Base-by-base conservation (phyloP, 2,113 vertebrate genomes). In the Gopherus flavomarginatus region DNA sequence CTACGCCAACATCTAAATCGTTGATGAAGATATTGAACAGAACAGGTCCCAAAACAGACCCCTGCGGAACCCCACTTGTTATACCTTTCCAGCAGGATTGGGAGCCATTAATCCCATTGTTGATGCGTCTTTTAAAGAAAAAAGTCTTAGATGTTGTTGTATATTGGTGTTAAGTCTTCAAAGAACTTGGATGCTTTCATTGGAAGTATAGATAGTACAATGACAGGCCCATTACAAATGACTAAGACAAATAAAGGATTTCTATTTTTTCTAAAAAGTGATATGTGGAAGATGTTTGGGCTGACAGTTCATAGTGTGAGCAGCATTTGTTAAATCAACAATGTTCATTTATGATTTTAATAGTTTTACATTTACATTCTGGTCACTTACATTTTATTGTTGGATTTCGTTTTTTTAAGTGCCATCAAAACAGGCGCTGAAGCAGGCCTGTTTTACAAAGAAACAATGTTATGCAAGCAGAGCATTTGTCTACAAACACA, bases 61-160 rank as follows among this genome's bases (percentile, higher is more conserved):
- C n/a, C n/a, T n/a, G n/a, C n/a, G n/a, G n/a, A n/a, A n/a, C n/a
- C n/a, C n/a, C n/a, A n/a, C n/a, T n/a, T n/a, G n/a, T n/a, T n/a
- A n/a, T n/a, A n/a, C n/a, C n/a, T n/a, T n/a, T n/a, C n/a, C n/a
- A n/a, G n/a, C n/a, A n/a, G n/a, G n/a, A n/a, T n/a, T n/a, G n/a
- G n/a, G n/a, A n/a, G n/a, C n/a, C n/a, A n/a, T n/a, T n/a, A n/a
- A n/a, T n/a, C n/a, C n/a, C n/a, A n/a, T n/a, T n/a, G 16, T 62
- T 52, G 89, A 52, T 50, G 52, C 1, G 0, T 83, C 44, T 47
- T 87, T 53, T 79, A 6, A 22, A 81, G 79, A 42, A 89, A 87
- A 8, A 14, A 2, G 52, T 80, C 2, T 22, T 83, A 62, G 4
- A 3, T 84, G 21, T 10, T 80, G 2, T 80, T 0, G 1, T 38